Evolutionary conservation across 2,888 invertebrate genomes (phyloP), one percentile per base, ranked within the genome.

Genomic region (Synergus gifuensis): DNA sequence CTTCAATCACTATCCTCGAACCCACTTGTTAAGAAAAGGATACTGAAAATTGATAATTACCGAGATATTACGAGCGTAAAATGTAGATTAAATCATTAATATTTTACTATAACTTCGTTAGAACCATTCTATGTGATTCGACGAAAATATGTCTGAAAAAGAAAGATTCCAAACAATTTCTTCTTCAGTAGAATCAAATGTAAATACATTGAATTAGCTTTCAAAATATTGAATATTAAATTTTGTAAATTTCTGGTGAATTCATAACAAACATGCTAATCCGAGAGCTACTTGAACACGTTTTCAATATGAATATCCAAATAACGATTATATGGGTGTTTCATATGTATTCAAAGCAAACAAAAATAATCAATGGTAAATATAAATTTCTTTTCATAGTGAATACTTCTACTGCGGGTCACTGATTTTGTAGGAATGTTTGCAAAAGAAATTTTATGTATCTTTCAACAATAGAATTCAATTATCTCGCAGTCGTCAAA

Each of bases 1-100:
- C 76, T 46, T 62, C 60, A 63, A 76, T 76, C 62, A 18, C 46
- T 42, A 40, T 40, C 42, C 40, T 22, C 5, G 16, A 76, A 76
- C 16, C n/a, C 67, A 40, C 40, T 42, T 40, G 18, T n/a, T 44
- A 18, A 42, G 11, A 42, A 4, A 12, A n/a, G 18, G 40, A 28
- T 69, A 79, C 76, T 73, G 76, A 77, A 69, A 76, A 81, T 79
- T 8, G 18, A n/a, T n/a, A 49, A 7, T 49, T 16, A 16, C n/a
- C 2, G 8, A 16, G 16, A n/a, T n/a, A 16, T 49, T 16, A 49
- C 7, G 5, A 16, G 16, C 7, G n/a, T n/a, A n/a, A 54, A 22
- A 22, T 22, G 8, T 54, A 7, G n/a, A n/a, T 8, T 2, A 16
- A 63, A 63, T 36, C 36, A 63, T n/a, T n/a, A n/a, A 63, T 63